A percentile compares a stretch with the other conserved stretches of the same genome.
These are phyloP conservation scores for Drosophila simulans DNA, from an alignment of 1,140 invertebrate genomes.

Conservation along the genomic window DNA sequence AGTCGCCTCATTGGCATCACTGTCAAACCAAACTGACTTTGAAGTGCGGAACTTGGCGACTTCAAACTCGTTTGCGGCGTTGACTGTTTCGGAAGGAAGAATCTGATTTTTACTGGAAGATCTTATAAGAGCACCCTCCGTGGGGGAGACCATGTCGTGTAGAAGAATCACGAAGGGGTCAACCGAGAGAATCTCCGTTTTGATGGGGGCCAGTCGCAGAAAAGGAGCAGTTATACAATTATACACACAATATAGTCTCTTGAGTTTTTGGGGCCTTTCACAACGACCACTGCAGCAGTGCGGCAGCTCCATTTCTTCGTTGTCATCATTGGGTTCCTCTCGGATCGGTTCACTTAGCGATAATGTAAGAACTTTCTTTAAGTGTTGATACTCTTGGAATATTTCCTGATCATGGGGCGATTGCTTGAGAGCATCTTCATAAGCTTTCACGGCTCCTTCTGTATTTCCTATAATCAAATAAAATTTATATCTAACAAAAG, in stretches of 20 bases:
- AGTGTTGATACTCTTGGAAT: background rate
- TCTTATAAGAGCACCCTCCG: background rate
- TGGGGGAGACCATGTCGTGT: slow-evolving; percentile 15
- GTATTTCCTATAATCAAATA: background rate
- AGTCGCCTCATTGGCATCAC: background rate
- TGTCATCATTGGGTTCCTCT: background rate
- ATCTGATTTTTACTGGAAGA: background rate
- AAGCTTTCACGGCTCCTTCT: background rate
- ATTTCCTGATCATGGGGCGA: slow-evolving; percentile 7
- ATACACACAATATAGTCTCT: slow-evolving; percentile 17
- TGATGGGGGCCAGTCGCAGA: slow-evolving; percentile 23
- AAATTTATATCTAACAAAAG: background rate
- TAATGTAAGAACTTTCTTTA: background rate
- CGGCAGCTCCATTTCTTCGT: background rate
- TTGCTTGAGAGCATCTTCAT: background rate
- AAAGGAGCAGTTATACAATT: slow-evolving; percentile 19
- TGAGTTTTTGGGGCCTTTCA: background rate
- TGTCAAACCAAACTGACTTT: slow-evolving; percentile 6
- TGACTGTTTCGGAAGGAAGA: background rate
- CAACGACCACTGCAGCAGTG: slow-evolving; percentile 21
- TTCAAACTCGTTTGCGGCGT: accelerated
- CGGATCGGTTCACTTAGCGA: background rate
- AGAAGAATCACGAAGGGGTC: slow-evolving; percentile 21
- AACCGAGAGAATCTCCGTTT: slow-evolving; percentile 30
- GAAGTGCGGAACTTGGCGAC: background rate